Evolutionary conservation across 2,113 vertebrate genomes (phyloP).

Genomic region (Percopsis transmontana): DNA sequence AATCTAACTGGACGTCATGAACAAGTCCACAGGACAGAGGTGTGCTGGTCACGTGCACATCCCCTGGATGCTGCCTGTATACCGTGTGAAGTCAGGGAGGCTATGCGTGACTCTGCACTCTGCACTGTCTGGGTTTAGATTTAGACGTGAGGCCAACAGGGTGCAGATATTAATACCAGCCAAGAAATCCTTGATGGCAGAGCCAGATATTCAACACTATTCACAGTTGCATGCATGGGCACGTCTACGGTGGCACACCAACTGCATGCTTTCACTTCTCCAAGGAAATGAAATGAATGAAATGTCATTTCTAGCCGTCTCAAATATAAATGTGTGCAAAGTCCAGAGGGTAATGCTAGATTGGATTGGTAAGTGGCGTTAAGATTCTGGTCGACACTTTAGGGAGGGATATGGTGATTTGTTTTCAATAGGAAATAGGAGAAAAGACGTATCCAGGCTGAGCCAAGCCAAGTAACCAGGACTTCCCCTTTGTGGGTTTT

Average conservation of each 20-base stretch:
- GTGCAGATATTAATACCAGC: slow-evolving; percentile 24
- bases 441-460: slow-evolving; percentile 51
- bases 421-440: slow-evolving; percentile 33
- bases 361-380: slow-evolving; percentile 30
- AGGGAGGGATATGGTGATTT: slow-evolving; percentile 3
- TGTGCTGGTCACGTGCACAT: not conserved
- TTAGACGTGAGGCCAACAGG: slow-evolving; percentile 41
- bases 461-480: slow-evolving; percentile 36
- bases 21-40: slow-evolving; percentile 1
- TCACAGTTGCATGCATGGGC: not conserved
- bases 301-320: slow-evolving; percentile 5
- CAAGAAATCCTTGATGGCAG: not conserved
- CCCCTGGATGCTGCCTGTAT: slow-evolving; percentile 3
- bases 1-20: slow-evolving; percentile 12
- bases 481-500: slow-evolving; percentile 50
- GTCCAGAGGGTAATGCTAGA: slow-evolving; percentile 16
- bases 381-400: slow-evolving; percentile 40
- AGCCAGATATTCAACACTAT: slow-evolving; percentile 10
- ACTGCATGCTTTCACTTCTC: too few species aligned
- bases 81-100: not conserved
- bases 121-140: slow-evolving; percentile 43
- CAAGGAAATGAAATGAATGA: too few species aligned
- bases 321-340: slow-evolving; percentile 6
- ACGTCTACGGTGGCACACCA: not conserved
- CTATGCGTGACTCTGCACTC: slow-evolving; percentile 10